A percentile compares a stretch with the other conserved stretches of the same genome.
phyloP scores from a whole-genome alignment of 2,113 vertebrate genomes.

The Camarhynchus parvulus region DNA sequence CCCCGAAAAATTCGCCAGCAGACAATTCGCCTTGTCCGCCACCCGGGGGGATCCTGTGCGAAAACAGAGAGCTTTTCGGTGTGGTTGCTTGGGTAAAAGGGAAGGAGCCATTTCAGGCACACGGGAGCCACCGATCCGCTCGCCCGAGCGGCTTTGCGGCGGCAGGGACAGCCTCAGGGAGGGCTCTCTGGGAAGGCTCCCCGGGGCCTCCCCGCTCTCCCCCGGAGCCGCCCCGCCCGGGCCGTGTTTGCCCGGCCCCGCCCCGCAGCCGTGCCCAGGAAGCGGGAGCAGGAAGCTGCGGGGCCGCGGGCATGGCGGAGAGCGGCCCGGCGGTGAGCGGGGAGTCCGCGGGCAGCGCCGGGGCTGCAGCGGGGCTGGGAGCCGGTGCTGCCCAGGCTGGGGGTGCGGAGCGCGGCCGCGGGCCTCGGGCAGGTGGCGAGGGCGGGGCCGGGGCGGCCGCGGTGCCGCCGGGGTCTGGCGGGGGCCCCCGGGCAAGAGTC shows the following conservation, averaged over 20 bases:
- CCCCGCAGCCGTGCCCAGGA: not conserved
- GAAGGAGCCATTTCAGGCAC: not conserved
- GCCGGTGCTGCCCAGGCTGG: not conserved
- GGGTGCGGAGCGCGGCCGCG: not conserved
- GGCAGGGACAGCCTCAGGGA: not conserved
- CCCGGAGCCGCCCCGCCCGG: not conserved
- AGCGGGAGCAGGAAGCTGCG: not conserved
- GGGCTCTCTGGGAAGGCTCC: no score
- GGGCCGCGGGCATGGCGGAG: not conserved
- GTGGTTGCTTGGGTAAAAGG: accelerated
- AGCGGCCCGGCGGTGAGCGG: not conserved
- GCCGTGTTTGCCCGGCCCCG: not conserved
- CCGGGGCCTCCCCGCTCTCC: accelerated
- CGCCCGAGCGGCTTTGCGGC: accelerated
- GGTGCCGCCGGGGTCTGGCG: not conserved
- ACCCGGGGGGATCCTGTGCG: accelerated
- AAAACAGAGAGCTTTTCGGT: accelerated
- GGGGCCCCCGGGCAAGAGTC: not conserved
- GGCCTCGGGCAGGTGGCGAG: not conserved
- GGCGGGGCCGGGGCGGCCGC: not conserved
- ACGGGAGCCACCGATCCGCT: accelerated
- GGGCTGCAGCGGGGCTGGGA: not conserved
- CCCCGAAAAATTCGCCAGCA: not conserved
- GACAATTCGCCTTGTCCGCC: not conserved
- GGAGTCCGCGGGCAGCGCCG: not conserved